Base-by-base conservation (phyloP, 2,888 invertebrate species). In the Carpatolechia fugitivella region DNA sequence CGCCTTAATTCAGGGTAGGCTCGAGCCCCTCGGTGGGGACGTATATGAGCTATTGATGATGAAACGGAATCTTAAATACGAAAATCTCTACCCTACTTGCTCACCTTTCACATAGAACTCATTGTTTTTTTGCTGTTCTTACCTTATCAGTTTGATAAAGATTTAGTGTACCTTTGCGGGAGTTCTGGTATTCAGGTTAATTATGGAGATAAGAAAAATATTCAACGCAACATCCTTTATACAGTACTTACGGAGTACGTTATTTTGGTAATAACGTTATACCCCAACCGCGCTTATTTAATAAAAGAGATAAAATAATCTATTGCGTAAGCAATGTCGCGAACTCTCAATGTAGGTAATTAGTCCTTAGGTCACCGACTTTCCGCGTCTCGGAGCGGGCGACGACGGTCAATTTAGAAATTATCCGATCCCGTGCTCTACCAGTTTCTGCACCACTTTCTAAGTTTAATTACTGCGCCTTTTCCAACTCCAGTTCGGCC, bases 381-480 rank as follows among this genome's bases (percentile, higher is more conserved):
- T 74, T 69, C 67, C 69, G 66, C 58, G 60, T 69, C 64, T 68
- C 66, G 68, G 66, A 57, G 59, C 68, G 64, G 68, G 58, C 66
- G 70, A 61, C 70, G 76, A 61, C 70, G 76, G 78, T 69, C 76
- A 75, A 73, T 76, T 75, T 78, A 80, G 80, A 81, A 82, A 81
- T 76, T 75, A 71, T 72, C 71, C 69, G 70, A 76, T 78, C 72
- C 72, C 65, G 79, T 78, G 72, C 72, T 60, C 61, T 77, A 80
- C 78, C 69, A 68, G 76, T 65, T 66, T 64, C 68, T 75, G 74
- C 75, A 71, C 79, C 76, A 80, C 84, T 85, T 84, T 85, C 84
- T 82, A 81, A 77, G 68, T 74, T 80, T 84, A 84, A 83, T 84
- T 85, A 81, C 79, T 64, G 70, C 76, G 70, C 77, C 71, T 76